Base-by-base conservation (phyloP, 2,797 vertebrate genomes). In the Enteromius radiatus region DNA sequence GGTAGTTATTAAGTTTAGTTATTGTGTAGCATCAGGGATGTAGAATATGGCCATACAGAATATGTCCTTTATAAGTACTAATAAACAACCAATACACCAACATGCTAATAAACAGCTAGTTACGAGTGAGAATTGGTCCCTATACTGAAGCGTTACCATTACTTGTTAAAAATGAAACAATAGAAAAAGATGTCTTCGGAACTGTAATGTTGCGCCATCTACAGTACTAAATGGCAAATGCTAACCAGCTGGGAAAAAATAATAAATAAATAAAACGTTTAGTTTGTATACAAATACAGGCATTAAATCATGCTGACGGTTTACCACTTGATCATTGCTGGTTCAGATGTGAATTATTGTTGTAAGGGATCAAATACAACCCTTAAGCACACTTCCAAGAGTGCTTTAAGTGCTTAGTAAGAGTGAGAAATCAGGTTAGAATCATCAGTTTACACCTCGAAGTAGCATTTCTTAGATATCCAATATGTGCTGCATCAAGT, bases 401-500 rank as follows among this genome's bases (percentile, higher is more conserved):
- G 63, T 85, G 76, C 77, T 84, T 70, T 70, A 80, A 85, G 83
- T 84, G 84, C 87, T 74, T 77, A 73, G 75, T 67, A 81, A 52
- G 81, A 23, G 36, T 68, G 69, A 76, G 12, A 69, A 84, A 76
- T 84, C 31, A 80, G 84, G 78, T 64, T 84, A 81, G 75, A 80
- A 84, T 84, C 75, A 84, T 86, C 78, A 82, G n/a, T 83, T 88
- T 86, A 86, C 79, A 82, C 75, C 76, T 76, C 67, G 26, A 80
- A 76, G 84, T 69, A 77, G 81, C 78, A 79, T 84, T 88, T 85
- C 74, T 85, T 70, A 65, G 87, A 86, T 84, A 82, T 80, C 76
- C 36, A 76, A 84, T 87, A 82, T 84, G 73, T 67, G 61, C 78
- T 85, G 84, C 65, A 43, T 87, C 84, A 87, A 87, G 84, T 78